Percentiles rank a stretch among this genome's conserved stretches.
phyloP scores from a whole-genome alignment of 2,888 invertebrate genomes.

The Pseudococcus longispinus region DNA sequence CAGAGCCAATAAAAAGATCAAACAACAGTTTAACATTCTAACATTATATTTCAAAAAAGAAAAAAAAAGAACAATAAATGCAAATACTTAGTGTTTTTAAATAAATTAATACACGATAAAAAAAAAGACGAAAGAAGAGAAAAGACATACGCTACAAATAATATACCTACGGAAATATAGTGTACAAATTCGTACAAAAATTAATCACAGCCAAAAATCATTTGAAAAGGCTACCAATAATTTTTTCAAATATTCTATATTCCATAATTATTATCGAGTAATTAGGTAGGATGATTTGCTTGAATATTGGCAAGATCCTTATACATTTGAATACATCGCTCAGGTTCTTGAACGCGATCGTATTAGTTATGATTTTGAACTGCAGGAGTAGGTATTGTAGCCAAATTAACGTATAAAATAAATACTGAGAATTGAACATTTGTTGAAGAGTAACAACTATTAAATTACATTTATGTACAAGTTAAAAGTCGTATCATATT shows the following conservation, averaged over 20 bases:
- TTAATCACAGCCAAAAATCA: constrained; percentile 23
- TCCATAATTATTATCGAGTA: not conserved
- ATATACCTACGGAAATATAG: constrained; percentile 4
- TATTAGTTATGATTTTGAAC: not conserved
- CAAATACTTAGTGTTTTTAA: not conserved
- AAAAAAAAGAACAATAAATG: constrained; percentile 1
- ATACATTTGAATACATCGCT: not conserved
- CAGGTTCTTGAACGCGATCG: not conserved
- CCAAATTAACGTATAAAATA: not conserved
- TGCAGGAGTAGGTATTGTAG: not conserved
- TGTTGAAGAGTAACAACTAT: not conserved
- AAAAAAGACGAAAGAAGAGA: not conserved
- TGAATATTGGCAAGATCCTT: not conserved
- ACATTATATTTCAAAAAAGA: constrained; percentile 1
- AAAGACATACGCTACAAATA: not conserved
- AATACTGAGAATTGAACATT: not conserved
- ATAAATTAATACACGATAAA: not conserved
- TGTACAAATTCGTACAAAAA: not conserved
- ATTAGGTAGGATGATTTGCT: not conserved
- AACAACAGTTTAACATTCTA: not conserved
- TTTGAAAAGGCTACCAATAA: not conserved
- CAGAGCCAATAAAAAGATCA: not conserved
- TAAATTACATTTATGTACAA: not conserved
- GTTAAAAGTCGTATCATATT: not conserved
- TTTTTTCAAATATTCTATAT: not conserved